A percentile compares a stretch with the other conserved stretches of the same genome.
These are phyloP conservation scores for Triplophysa bombifrons DNA, from an alignment of 2,797 vertebrate species.

Conservation along the genomic window DNA sequence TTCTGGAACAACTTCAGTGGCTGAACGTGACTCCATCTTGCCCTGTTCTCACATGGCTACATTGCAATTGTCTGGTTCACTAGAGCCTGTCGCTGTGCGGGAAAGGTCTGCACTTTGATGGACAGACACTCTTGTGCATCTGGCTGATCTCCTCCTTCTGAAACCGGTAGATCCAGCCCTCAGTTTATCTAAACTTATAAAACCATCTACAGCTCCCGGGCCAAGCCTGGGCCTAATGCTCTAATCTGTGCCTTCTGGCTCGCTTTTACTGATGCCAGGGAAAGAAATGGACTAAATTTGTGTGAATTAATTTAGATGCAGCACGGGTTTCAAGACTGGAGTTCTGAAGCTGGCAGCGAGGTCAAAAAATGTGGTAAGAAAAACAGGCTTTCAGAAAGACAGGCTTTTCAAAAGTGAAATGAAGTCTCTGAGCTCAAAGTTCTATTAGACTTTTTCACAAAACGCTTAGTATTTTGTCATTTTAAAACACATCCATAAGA, in stretches of 20 bases:
- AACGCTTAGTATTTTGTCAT: background rate
- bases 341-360: constrained; percentile 27
- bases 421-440: background rate
- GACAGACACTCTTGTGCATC: constrained; percentile 77
- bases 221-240: constrained; percentile 66
- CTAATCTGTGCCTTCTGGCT: constrained; percentile 52
- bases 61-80: constrained; percentile 85
- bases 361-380: constrained; percentile 13
- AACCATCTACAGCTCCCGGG: constrained; percentile 61
- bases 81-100: constrained; percentile 80
- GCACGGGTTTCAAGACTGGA: constrained; percentile 11
- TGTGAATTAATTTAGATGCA: constrained; percentile 55
- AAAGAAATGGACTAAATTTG: constrained; percentile 54
- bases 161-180: constrained; percentile 72
- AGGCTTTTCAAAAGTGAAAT: constrained; percentile 16
- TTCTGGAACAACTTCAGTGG: constrained; percentile 63
- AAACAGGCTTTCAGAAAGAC: constrained; percentile 23
- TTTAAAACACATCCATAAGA: background rate
- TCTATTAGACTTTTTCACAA: constrained; percentile 4
- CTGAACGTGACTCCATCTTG: constrained; percentile 81
- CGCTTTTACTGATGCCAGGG: constrained; percentile 34
- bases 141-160: constrained; percentile 75
- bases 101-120: constrained; percentile 81
- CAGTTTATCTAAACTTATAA: constrained; percentile 75
- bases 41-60: constrained; percentile 82